Conservation (phyloP, 2,888 invertebrate genomes). For the Platycheirus rosarum region DNA sequence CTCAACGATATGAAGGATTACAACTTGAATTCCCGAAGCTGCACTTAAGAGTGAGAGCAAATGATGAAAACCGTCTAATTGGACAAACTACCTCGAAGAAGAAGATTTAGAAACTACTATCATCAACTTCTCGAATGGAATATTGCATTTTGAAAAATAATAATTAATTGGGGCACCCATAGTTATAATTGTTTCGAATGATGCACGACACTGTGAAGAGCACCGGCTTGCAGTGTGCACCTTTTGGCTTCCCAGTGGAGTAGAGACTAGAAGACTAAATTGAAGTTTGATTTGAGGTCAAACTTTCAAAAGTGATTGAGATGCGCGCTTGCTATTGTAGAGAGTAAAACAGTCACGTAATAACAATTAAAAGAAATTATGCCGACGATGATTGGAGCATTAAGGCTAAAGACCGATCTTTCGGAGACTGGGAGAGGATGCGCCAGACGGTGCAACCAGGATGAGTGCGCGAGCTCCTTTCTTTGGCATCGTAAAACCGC, state of each 20-base stretch:
- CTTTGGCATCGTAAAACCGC: conserved; percentile 41
- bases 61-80: conserved; percentile 46
- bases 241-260: conserved; percentile 48
- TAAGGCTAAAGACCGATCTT: conserved; percentile 42
- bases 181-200: conserved; percentile 62
- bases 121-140: conserved; percentile 45
- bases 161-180: conserved; percentile 72
- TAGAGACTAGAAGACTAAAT: conserved; percentile 6
- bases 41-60: conserved; percentile 34
- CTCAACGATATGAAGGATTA: conserved; percentile 13
- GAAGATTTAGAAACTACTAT: conserved; percentile 50
- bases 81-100: conserved; percentile 15
- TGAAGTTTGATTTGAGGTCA: conserved; percentile 73
- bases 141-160: conserved; percentile 72
- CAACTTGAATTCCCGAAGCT: conserved; percentile 15
- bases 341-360: conserved; percentile 72
- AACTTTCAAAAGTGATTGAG: conserved; percentile 74
- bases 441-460: not conserved
- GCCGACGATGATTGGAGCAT: conserved; percentile 59
- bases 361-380: conserved; percentile 74
- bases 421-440: conserved; percentile 2
- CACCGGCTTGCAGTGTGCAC: conserved; percentile 14
- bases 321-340: conserved; percentile 44
- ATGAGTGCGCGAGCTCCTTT: conserved; percentile 41
- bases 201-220: conserved; percentile 34